Conservation (phyloP, 2,888 invertebrate genomes). For the Ectobius pallidus region DNA sequence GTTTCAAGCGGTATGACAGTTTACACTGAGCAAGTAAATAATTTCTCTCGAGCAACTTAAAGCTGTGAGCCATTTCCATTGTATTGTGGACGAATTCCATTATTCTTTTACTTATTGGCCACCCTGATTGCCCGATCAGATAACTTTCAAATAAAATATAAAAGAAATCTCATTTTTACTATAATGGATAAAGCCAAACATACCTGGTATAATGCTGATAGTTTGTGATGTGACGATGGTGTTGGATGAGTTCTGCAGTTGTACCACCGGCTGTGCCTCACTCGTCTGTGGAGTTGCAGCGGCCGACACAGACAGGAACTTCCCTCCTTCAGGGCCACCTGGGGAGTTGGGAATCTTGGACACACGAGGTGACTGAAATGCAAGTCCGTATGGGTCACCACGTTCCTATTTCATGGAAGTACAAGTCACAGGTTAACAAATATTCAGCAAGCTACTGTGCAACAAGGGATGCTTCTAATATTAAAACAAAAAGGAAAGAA, state of each 20-base stretch:
- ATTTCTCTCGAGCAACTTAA: no score
- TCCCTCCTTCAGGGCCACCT: slow-evolving; percentile 25
- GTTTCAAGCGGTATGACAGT: no score
- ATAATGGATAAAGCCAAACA: no score
- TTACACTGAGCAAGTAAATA: no score
- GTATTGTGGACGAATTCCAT: no score
- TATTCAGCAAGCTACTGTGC: neutral
- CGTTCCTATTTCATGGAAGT: neutral
- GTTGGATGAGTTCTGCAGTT: slow-evolving; percentile 8
- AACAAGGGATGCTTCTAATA: neutral
- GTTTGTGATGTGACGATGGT: slow-evolving; percentile 15
- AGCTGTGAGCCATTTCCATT: no score
- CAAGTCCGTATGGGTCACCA: neutral
- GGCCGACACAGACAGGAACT: neutral
- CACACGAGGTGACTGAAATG: slow-evolving; percentile 23
- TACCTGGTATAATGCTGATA: slow-evolving; percentile 36
- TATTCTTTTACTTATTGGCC: no score
- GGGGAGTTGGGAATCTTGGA: slow-evolving; percentile 29
- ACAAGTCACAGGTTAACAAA: neutral
- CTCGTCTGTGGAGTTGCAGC: neutral
- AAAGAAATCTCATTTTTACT: no score
- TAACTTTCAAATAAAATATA: no score
- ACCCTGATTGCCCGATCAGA: no score
- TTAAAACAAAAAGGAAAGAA: neutral
- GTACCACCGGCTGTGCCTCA: slow-evolving; percentile 16